phyloP scores from a whole-genome alignment of 2,888 invertebrate species.

The Tenthredo distinguenda region DNA sequence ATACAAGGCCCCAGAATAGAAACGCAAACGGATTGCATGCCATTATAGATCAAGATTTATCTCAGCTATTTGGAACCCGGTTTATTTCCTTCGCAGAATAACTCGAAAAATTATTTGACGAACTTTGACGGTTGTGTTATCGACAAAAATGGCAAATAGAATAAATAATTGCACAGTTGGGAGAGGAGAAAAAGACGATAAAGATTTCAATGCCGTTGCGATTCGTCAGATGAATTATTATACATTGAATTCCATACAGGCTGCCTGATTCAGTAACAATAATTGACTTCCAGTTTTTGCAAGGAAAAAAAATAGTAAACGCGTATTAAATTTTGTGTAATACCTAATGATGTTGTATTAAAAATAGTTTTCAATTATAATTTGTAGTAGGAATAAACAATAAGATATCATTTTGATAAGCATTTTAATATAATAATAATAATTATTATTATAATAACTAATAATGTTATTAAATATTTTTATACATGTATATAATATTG shows the following conservation, averaged over 20 bases:
- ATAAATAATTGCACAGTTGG: neutral
- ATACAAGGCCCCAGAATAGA: constrained; percentile 85
- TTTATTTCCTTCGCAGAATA: neutral
- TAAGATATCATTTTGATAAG: constrained; percentile 48
- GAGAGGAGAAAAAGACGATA: neutral
- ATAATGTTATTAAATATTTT: constrained; percentile 74
- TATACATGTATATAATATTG: constrained; percentile 71
- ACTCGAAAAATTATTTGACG: neutral
- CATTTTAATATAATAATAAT: constrained; percentile 66
- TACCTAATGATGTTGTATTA: neutral
- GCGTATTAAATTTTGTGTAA: neutral
- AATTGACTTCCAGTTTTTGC: neutral
- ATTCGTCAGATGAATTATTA: neutral
- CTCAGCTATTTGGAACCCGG: neutral
- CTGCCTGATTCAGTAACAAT: neutral
- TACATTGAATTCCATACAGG: neutral
- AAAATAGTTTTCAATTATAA: neutral
- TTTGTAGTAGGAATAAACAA: constrained; percentile 8
- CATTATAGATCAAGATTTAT: constrained; percentile 48
- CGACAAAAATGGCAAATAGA: neutral
- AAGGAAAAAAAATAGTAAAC: neutral
- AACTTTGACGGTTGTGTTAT: neutral
- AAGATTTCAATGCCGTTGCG: neutral
- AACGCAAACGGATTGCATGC: constrained; percentile 83
- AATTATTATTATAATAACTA: constrained; percentile 63